Evolutionary conservation across 2,113 vertebrate genomes (phyloP).

Genomic region (Clupea harengus): DNA sequence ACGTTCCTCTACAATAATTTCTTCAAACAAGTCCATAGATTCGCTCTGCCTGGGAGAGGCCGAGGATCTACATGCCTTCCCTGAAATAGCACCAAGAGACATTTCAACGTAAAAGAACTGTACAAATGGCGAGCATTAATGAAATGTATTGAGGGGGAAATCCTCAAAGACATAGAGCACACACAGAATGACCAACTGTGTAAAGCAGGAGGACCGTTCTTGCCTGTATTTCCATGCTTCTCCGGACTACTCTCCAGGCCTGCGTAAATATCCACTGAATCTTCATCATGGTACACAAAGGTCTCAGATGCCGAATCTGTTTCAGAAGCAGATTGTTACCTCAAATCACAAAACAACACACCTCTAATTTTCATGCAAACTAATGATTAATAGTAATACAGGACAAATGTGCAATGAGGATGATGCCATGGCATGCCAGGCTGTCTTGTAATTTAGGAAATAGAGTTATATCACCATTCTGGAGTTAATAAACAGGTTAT

Average conservation of each 20-base stretch:
- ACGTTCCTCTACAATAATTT: constrained; percentile 87
- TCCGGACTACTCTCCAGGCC: constrained; percentile 71
- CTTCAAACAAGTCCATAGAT: constrained; percentile 91
- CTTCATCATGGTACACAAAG: constrained; percentile 67
- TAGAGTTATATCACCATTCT: not conserved
- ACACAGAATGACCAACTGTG: not conserved
- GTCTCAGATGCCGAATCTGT: constrained; percentile 39
- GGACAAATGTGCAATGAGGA: not conserved
- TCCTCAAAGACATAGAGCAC: not conserved
- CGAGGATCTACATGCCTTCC: constrained; percentile 50
- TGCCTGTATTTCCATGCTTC: constrained; percentile 48
- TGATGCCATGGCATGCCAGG: not conserved
- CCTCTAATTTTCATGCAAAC: not conserved
- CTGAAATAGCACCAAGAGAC: constrained; percentile 43
- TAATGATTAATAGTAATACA: not conserved
- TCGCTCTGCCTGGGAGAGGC: constrained; percentile 67
- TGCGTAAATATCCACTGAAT: constrained; percentile 93
- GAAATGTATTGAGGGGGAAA: not conserved
- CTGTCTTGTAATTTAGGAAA: too few species aligned
- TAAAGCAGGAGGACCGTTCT: not conserved
- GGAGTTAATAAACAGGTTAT: not conserved
- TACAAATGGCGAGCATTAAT: not conserved
- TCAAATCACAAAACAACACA: not conserved
- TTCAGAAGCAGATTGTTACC: not conserved
- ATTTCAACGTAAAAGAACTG: not conserved